These are phyloP conservation scores for Drosophila parabipectinata DNA, from an alignment of 1,140 invertebrate genomes.

Conservation along the genomic window DNA sequence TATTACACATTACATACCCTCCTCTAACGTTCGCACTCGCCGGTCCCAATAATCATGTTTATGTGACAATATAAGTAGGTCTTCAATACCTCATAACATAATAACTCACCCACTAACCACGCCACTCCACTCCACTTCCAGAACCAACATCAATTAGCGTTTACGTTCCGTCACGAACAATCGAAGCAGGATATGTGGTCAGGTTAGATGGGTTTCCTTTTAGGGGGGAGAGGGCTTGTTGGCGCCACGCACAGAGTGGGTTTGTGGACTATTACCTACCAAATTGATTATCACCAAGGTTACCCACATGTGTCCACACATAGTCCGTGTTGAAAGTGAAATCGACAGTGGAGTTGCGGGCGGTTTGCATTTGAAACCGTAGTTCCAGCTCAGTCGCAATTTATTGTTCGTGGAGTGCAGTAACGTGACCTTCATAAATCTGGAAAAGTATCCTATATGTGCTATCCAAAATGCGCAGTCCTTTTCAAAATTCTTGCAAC, in stretches of 20 bases:
- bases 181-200: conserved; percentile 28
- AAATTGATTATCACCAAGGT: conserved; percentile 81
- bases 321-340: conserved; percentile 30
- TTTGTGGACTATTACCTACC: conserved; percentile 14
- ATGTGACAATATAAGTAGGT: conserved; percentile 38
- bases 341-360: conserved; percentile 13
- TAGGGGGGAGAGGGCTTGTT: not conserved
- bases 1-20: not conserved
- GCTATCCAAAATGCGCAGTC: conserved; percentile 31
- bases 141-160: conserved; percentile 30
- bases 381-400: conserved; percentile 45
- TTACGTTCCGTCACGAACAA: conserved; percentile 45
- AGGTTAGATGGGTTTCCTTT: not conserved
- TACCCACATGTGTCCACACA: conserved; percentile 69
- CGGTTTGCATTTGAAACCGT: conserved; percentile 13
- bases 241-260: not conserved
- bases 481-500: conserved; percentile 27
- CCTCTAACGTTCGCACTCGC: not conserved
- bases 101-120: conserved; percentile 15
- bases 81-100: conserved; percentile 41
- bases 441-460: conserved; percentile 10
- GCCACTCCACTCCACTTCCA: not conserved
- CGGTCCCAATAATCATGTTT: conserved; percentile 28
- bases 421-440: conserved; percentile 16
- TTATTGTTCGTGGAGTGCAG: conserved; percentile 53